Conservation (phyloP, 2,113 vertebrate species). For the Riparia riparia region DNA sequence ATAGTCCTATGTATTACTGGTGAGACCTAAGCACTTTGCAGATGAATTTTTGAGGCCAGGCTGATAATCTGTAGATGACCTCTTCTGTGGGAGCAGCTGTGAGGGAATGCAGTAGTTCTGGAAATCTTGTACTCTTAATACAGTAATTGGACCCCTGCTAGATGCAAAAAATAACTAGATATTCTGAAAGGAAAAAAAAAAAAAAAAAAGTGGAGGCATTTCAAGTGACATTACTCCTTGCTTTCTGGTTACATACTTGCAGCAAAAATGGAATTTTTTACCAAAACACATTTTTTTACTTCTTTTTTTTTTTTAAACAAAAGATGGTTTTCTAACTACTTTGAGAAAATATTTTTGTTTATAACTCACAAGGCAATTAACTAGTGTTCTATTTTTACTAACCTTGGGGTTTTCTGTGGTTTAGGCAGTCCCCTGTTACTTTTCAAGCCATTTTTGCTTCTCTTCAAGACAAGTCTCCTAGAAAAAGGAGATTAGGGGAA, state of each 20-base stretch:
- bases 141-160: background rate
- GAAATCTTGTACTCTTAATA: background rate
- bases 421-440: background rate
- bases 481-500: background rate
- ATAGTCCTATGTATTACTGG: rapidly evolving
- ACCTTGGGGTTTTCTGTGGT: background rate
- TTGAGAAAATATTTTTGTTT: background rate
- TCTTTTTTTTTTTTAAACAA: background rate
- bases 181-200: background rate
- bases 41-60: background rate
- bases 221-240: rapidly evolving
- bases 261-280: background rate
- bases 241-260: background rate
- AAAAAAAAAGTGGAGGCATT: background rate
- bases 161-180: background rate
- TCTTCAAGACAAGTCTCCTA: background rate
- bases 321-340: background rate
- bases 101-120: background rate
- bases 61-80: background rate
- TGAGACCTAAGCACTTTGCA: background rate
- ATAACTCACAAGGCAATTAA: background rate
- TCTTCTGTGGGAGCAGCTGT: background rate
- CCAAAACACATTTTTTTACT: background rate
- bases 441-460: background rate
- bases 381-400: background rate